Conservation (phyloP, 2,113 vertebrate species). For the Trichechus manatus region DNA sequence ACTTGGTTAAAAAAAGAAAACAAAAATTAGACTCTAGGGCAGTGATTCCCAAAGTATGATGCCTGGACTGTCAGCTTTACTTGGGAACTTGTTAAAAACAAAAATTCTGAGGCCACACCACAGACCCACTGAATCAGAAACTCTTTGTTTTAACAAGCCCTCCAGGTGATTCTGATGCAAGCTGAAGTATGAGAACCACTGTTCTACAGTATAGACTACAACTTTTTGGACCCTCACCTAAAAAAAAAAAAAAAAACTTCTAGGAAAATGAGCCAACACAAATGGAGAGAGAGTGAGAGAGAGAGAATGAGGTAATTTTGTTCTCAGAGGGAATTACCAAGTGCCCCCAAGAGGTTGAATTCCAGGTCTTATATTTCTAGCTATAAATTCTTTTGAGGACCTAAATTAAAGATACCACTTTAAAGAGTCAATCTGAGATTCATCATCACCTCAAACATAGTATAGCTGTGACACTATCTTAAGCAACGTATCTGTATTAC, state of each 20-base stretch:
- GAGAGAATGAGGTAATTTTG: neutral
- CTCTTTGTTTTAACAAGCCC: neutral
- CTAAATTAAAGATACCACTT: neutral
- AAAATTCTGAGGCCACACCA: neutral
- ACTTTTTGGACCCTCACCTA: neutral
- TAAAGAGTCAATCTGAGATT: neutral
- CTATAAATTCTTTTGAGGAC: neutral
- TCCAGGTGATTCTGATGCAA: neutral
- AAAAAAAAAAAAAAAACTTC: neutral
- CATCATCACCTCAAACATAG: accelerated
- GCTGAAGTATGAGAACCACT: neutral
- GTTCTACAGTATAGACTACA: neutral
- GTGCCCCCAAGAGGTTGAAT: neutral
- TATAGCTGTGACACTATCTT: accelerated
- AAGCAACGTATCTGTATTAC: neutral
- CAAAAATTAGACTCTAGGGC: neutral
- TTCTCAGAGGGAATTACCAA: neutral
- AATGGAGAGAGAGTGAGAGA: neutral
- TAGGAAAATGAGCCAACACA: neutral
- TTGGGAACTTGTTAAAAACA: neutral
- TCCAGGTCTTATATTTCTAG: neutral
- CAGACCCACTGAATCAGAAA: neutral
- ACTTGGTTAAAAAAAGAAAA: neutral
- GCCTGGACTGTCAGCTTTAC: neutral
- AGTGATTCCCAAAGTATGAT: neutral